These are phyloP conservation scores for Malurus alboscapulatus DNA, from an alignment of 2,113 vertebrate species.

Conservation along the genomic window DNA sequence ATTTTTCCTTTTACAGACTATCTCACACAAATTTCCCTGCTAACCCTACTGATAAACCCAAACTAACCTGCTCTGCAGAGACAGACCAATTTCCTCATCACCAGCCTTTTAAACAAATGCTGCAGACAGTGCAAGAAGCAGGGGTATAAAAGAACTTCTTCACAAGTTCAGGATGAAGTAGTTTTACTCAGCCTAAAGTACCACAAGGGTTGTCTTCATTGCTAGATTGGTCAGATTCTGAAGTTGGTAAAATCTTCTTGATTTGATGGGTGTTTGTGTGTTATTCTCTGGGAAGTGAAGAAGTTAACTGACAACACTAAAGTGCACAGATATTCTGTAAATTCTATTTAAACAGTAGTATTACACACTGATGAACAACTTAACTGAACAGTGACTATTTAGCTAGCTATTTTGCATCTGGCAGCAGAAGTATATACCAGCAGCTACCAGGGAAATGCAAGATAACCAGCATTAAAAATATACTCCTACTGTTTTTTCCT, in stretches of 20 bases:
- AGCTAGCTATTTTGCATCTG: not conserved
- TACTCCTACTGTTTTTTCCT: not conserved
- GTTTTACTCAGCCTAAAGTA: not conserved
- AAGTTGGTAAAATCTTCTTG: not conserved
- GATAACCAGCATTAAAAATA: not conserved
- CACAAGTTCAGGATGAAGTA: not conserved
- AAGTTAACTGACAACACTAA: not conserved
- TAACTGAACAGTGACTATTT: not conserved
- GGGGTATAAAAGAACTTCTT: not conserved
- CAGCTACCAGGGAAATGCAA: not conserved
- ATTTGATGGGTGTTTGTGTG: not conserved
- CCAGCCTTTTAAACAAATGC: not conserved
- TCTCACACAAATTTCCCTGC: not conserved
- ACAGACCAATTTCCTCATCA: not conserved
- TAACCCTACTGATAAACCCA: not conserved
- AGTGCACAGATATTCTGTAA: not conserved
- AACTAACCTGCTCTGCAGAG: not conserved
- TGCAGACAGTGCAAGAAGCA: not conserved
- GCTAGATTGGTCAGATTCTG: not conserved
- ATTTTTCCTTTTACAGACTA: not conserved
- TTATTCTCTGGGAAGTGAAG: not conserved
- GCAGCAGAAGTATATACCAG: not conserved
- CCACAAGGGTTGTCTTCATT: not conserved
- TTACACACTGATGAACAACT: not conserved
- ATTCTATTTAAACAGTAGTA: not conserved